Evolutionary conservation across 2,797 vertebrate genomes (phyloP), one percentile per base, ranked within the genome.

Genomic region (Jordanella pulchra): DNA sequence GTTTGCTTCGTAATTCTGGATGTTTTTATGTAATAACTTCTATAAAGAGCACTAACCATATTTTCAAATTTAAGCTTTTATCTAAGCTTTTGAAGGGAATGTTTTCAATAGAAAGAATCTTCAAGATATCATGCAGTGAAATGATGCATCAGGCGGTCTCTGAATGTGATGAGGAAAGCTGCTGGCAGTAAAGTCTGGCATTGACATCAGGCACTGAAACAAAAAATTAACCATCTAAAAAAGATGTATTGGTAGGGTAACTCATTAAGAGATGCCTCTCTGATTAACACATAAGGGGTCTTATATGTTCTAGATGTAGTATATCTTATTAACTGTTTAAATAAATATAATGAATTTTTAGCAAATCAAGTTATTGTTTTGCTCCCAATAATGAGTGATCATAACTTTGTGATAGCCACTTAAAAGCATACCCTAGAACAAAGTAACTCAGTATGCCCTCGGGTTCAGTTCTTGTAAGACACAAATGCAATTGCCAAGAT

Each of bases 1-100:
- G 18, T 77, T 64, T 27, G 70, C 80, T n/a, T 50, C 32, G 58
- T 70, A 77, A 72, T 21, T 45, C 53, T 58, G 48, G 60, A 75
- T 45, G 28, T 2, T 21, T 69, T 3, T 15, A 71, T 74, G 30
- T 27, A 72, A 50, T 12, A 77, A 4, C 6, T 3, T n/a, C 10
- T 51, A 45, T 28, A 65, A 64, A 73, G n/a, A 67, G 27, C 9
- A 65, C 3, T 53, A 7, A 65, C n/a, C 28, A 21, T n/a, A 45
- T 72, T 42, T 76, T 15, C 1, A 65, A 70, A 17, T 9, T 5
- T 23, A 63, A n/a, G 63, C 15, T 18, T 60, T 15, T 23, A 18
- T 48, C 47, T n/a, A 11, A 1, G 55, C 53, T 66, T 23, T 67
- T 39, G 1, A 55, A 45, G 28, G 21, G 15, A 6, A 39, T 3